Conservation (phyloP, 2,888 invertebrate species). For the Calameuta filiformis region DNA sequence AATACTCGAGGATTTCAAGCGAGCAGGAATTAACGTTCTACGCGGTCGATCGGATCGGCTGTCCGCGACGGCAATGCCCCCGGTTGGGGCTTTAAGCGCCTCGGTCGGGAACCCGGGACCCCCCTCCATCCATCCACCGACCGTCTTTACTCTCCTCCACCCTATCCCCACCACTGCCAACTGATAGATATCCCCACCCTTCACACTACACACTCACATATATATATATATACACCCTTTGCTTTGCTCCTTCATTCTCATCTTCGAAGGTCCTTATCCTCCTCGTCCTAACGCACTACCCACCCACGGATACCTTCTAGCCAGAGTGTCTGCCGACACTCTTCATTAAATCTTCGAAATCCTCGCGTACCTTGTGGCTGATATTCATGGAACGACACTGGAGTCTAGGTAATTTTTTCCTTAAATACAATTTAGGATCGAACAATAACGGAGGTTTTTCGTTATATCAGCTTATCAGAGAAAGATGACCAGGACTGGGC, state of each 20-base stretch:
- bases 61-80: slow-evolving; percentile 61
- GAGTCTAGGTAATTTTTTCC: not conserved
- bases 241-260: not conserved
- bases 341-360: not conserved
- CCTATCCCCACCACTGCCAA: slow-evolving; percentile 35
- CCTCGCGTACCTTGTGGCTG: not conserved
- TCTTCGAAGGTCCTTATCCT: not conserved
- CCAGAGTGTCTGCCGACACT: not conserved
- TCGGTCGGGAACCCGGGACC: slow-evolving; percentile 49
- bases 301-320: not conserved
- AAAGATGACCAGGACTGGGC: too few species aligned
- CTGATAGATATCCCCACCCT: not conserved
- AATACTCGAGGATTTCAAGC: not conserved
- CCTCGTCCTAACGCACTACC: not conserved
- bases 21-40: not conserved
- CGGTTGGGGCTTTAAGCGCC: slow-evolving; percentile 52
- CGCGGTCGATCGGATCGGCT: slow-evolving; percentile 43
- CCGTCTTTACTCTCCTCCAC: slow-evolving; percentile 6
- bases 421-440: not conserved
- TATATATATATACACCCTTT: not conserved
- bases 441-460: not conserved
- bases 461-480: too few species aligned
- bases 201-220: not conserved
- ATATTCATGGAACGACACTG: not conserved
- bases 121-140: slow-evolving; percentile 28